These are phyloP conservation scores for Drepanosiphum platanoidis DNA, from an alignment of 2,888 invertebrate species.

Conservation along the genomic window DNA sequence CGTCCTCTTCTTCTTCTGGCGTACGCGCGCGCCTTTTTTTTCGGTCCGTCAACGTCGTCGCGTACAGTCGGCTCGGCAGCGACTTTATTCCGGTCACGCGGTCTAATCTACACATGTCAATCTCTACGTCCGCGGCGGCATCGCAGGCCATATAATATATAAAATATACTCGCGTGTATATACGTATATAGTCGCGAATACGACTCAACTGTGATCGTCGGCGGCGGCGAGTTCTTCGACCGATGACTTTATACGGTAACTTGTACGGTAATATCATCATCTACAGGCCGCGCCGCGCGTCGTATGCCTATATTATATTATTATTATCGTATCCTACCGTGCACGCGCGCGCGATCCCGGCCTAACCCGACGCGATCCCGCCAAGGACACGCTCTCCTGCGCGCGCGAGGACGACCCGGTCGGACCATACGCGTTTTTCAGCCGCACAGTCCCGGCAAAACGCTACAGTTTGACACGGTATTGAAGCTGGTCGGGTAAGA, in stretches of 20 bases:
- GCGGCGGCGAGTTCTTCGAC: neutral
- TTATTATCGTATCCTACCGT: too few relatives aligned
- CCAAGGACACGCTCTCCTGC: neutral
- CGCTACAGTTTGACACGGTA: too few relatives aligned
- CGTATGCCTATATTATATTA: neutral
- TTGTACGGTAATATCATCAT: conserved; percentile 35
- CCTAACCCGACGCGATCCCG: neutral
- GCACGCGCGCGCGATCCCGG: neutral
- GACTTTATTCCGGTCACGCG: conserved; percentile 57
- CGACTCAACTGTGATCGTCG: conserved; percentile 20
- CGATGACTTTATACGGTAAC: conserved; percentile 57
- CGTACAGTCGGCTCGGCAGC: neutral
- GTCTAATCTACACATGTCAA: conserved; percentile 58
- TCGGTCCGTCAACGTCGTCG: conserved; percentile 12
- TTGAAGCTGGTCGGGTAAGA: too few relatives aligned
- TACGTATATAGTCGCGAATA: neutral
- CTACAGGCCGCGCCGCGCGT: neutral
- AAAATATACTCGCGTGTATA: neutral
- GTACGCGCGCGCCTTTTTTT: conserved; percentile 12
- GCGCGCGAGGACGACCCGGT: neutral
- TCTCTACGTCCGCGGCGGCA: conserved; percentile 1
- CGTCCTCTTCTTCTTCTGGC: conserved; percentile 8
- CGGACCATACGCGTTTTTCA: neutral
- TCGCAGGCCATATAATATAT: neutral
- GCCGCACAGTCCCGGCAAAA: too few relatives aligned